Conservation (phyloP, 2,888 invertebrate species). For the Zhuqinia jingwanae region DNA sequence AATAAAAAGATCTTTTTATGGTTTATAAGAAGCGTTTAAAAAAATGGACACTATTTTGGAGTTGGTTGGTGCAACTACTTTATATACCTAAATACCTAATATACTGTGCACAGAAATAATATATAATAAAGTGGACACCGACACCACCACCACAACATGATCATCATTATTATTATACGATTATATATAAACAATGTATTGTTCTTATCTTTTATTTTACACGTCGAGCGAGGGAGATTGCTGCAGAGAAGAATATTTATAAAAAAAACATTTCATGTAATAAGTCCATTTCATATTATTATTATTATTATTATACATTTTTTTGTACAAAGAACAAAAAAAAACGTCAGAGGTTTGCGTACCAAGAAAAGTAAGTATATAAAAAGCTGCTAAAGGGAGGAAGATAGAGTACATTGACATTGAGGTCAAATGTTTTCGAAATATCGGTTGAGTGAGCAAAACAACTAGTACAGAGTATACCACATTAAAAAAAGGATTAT, state of each 20-base stretch:
- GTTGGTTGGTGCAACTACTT: constrained; percentile 6
- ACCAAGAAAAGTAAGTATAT: neutral
- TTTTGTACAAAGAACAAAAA: neutral
- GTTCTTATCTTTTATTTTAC: constrained; percentile 45
- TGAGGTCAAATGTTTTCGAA: constrained; percentile 73
- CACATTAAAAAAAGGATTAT: no score
- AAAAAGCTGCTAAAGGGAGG: constrained; percentile 53
- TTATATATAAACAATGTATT: constrained; percentile 54
- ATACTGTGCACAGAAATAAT: no score
- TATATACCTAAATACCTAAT: neutral
- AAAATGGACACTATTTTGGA: constrained; percentile 35
- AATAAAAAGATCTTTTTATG: neutral
- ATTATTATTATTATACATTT: neutral
- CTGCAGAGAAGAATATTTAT: no score
- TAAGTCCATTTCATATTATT: neutral
- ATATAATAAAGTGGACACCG: constrained; percentile 54
- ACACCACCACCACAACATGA: no score
- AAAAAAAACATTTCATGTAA: neutral
- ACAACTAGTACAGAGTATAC: constrained; percentile 54
- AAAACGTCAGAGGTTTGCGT: neutral
- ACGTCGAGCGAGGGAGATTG: neutral
- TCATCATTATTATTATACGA: constrained; percentile 24
- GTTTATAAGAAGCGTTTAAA: neutral
- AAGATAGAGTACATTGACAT: constrained; percentile 73
- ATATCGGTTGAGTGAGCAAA: constrained; percentile 72